These are phyloP conservation scores for Brenthis ino DNA, from an alignment of 2,888 invertebrate species.

Conservation along the genomic window DNA sequence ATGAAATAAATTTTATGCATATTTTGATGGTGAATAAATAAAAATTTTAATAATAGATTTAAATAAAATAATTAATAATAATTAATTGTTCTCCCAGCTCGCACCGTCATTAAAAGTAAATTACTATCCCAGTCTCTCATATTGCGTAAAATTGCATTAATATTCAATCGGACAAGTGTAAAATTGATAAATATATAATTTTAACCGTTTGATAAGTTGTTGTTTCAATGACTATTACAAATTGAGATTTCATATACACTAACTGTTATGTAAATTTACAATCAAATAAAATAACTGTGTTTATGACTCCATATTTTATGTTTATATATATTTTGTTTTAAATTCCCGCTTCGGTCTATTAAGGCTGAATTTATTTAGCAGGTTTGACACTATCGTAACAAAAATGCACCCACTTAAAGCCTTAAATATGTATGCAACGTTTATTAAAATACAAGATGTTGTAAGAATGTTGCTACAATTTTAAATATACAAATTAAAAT, in stretches of 20 bases:
- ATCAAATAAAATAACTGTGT: slow-evolving; percentile 20
- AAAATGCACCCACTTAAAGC: too few relatives aligned
- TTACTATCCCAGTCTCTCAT: slow-evolving; percentile 29
- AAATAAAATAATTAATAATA: not conserved
- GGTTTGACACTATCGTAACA: too few relatives aligned
- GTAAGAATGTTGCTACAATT: too few relatives aligned
- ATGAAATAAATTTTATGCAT: too few relatives aligned
- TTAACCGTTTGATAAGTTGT: slow-evolving; percentile 30
- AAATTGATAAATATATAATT: slow-evolving; percentile 40
- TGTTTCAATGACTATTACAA: slow-evolving; percentile 34
- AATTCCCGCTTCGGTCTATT: slow-evolving; percentile 2
- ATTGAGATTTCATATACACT: slow-evolving; percentile 34
- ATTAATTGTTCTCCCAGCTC: not conserved
- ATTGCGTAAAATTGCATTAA: slow-evolving; percentile 33
- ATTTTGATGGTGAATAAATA: not conserved
- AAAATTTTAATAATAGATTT: not conserved
- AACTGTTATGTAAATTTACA: slow-evolving; percentile 24
- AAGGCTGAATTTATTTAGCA: slow-evolving; percentile 4
- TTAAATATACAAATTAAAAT: too few relatives aligned
- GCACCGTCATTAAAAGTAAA: slow-evolving; percentile 36
- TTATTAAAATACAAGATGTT: too few relatives aligned
- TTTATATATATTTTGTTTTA: slow-evolving; percentile 2
- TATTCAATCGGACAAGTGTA: slow-evolving; percentile 39
- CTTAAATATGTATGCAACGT: too few relatives aligned
- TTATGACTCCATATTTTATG: slow-evolving; percentile 11